Conservation (phyloP, 2,113 vertebrate species). For the Scolopax mira region DNA sequence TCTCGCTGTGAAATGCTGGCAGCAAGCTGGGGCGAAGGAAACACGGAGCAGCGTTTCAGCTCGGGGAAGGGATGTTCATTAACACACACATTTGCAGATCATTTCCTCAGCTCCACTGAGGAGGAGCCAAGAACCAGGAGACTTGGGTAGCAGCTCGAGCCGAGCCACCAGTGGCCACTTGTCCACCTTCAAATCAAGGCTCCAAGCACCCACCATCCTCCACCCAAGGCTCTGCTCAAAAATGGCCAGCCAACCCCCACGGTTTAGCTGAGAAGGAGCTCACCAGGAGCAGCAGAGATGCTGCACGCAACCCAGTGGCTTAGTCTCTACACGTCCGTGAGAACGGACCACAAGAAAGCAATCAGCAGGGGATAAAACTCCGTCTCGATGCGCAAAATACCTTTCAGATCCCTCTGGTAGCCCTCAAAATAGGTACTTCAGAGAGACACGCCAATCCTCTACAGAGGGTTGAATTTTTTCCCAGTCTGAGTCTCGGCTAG, state of each 20-base stretch:
- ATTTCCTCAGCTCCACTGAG: not conserved
- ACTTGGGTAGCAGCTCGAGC: not conserved
- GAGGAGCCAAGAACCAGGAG: not conserved
- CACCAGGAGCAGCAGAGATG: not conserved
- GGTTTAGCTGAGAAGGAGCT: not conserved
- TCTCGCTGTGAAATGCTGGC: not conserved
- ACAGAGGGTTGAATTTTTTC: not conserved
- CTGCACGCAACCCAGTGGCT: not conserved
- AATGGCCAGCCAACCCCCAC: not conserved
- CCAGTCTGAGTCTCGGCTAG: slow-evolving; percentile 12
- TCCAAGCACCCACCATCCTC: not conserved
- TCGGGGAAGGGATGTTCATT: not conserved
- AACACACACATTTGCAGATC: not conserved
- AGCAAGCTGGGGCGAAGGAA: not conserved
- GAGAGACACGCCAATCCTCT: not conserved
- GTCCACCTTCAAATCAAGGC: not conserved
- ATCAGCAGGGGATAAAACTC: not conserved
- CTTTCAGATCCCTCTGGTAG: slow-evolving; percentile 6
- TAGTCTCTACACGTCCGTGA: not conserved
- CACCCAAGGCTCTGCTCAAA: not conserved
- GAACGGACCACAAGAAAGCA: slow-evolving; percentile 36
- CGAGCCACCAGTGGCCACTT: not conserved
- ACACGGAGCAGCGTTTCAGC: not conserved
- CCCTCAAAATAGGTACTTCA: slow-evolving; percentile 28
- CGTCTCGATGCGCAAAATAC: not conserved